These are phyloP conservation scores for Alligator sinensis DNA, from an alignment of 2,113 vertebrate species.

Conservation along the genomic window DNA sequence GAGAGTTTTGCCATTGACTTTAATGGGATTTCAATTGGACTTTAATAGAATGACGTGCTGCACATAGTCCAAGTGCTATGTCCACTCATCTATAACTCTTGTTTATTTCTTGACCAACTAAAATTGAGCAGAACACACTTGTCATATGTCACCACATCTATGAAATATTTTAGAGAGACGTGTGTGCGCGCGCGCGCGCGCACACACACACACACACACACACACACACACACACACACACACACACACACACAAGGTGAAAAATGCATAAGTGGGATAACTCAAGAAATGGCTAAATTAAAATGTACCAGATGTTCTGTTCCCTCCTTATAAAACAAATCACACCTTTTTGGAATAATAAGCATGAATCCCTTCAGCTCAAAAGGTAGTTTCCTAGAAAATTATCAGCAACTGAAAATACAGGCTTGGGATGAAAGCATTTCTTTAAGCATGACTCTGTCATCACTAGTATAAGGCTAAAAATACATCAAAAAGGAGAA, in stretches of 20 bases:
- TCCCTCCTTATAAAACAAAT: neutral
- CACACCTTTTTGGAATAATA: neutral
- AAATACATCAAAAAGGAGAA: neutral
- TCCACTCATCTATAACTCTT: neutral
- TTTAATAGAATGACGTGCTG: neutral
- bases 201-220: neutral
- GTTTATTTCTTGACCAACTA: neutral
- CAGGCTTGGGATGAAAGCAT: neutral
- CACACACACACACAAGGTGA: neutral
- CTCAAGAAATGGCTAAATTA: neutral
- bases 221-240: too few species aligned
- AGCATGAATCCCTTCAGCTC: neutral
- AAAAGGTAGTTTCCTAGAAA: neutral
- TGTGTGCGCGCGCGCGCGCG: too few species aligned
- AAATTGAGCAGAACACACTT: neutral
- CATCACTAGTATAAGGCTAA: neutral
- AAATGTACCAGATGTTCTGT: neutral
- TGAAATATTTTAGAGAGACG: too few species aligned
- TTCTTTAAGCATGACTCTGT: neutral
- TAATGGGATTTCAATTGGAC: neutral
- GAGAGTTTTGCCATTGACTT: neutral
- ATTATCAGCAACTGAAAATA: constrained; percentile 12
- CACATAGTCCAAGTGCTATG: neutral
- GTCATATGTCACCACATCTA: neutral
- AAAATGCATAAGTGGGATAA: neutral